Conservation (phyloP, 2,888 invertebrate genomes). For the Xylota sylvarum region DNA sequence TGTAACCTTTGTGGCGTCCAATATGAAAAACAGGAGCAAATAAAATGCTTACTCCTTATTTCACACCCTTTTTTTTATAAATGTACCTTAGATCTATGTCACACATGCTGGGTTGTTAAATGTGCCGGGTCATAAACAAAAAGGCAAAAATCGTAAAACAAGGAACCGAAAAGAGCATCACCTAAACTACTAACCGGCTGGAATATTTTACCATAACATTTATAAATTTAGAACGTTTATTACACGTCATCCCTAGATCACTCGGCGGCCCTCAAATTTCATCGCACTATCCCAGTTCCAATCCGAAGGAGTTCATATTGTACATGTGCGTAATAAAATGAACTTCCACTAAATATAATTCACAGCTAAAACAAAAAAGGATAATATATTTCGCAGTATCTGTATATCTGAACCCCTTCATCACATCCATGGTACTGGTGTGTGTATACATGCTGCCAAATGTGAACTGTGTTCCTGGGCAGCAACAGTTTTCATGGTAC, state of each 20-base stretch:
- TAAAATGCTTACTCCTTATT: constrained; percentile 36
- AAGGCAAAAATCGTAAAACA: constrained; percentile 54
- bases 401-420: constrained; percentile 21
- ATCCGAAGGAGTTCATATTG: constrained; percentile 46
- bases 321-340: constrained; percentile 53
- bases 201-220: constrained; percentile 58
- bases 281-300: constrained; percentile 26
- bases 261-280: constrained; percentile 23
- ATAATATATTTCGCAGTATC: constrained; percentile 37
- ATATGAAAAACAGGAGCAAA: constrained; percentile 24
- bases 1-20: background rate
- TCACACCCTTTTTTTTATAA: constrained; percentile 35
- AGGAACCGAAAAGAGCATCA: constrained; percentile 18
- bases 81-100: constrained; percentile 14
- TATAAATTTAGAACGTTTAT: constrained; percentile 57
- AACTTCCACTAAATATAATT: constrained; percentile 63
- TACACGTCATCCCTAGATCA: constrained; percentile 9
- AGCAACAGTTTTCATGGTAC: constrained; percentile 45
- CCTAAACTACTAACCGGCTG: constrained; percentile 41
- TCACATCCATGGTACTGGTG: background rate
- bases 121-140: constrained; percentile 53
- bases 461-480: constrained; percentile 28
- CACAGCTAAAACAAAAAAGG: constrained; percentile 53
- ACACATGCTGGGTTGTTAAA: constrained; percentile 51
- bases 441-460: constrained; percentile 5